These are phyloP conservation scores for Drosophila triauraria DNA, from an alignment of 1,140 invertebrate species.

Conservation along the genomic window DNA sequence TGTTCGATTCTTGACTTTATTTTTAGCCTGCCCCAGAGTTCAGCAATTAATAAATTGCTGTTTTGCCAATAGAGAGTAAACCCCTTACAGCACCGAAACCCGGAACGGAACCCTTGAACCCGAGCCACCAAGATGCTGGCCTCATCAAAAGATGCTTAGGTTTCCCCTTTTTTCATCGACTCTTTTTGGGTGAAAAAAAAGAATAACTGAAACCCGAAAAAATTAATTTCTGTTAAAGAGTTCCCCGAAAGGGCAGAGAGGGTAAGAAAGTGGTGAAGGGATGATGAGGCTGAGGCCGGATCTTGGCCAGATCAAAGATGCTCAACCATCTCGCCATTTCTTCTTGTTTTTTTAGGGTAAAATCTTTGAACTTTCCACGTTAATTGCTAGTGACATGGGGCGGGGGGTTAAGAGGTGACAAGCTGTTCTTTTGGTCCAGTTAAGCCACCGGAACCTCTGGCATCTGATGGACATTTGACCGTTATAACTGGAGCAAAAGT, in stretches of 20 bases:
- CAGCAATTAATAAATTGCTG: slow-evolving; percentile 70
- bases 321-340: slow-evolving; percentile 25
- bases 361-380: slow-evolving; percentile 74
- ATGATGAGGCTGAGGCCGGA: slow-evolving; percentile 48
- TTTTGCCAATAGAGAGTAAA: slow-evolving; percentile 68
- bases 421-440: slow-evolving; percentile 64
- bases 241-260: slow-evolving; percentile 45
- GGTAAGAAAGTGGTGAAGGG: slow-evolving; percentile 47
- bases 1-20: slow-evolving; percentile 34
- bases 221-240: slow-evolving; percentile 73
- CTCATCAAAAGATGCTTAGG: slow-evolving; percentile 59
- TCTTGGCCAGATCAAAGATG: slow-evolving; percentile 65
- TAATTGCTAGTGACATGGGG: slow-evolving; percentile 67
- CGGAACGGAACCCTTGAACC: slow-evolving; percentile 33
- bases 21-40: slow-evolving; percentile 36
- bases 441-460: slow-evolving; percentile 29
- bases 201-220: slow-evolving; percentile 15
- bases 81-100: slow-evolving; percentile 41
- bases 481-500: slow-evolving; percentile 50
- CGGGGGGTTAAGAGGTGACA: slow-evolving; percentile 63
- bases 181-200: slow-evolving; percentile 61
- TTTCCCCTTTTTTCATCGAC: slow-evolving; percentile 13
- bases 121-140: slow-evolving; percentile 24
- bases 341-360: slow-evolving; percentile 30
- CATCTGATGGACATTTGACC: slow-evolving; percentile 76